These are phyloP conservation scores for Eupelmus urozonus DNA, from an alignment of 2,888 invertebrate species.

Conservation along the genomic window DNA sequence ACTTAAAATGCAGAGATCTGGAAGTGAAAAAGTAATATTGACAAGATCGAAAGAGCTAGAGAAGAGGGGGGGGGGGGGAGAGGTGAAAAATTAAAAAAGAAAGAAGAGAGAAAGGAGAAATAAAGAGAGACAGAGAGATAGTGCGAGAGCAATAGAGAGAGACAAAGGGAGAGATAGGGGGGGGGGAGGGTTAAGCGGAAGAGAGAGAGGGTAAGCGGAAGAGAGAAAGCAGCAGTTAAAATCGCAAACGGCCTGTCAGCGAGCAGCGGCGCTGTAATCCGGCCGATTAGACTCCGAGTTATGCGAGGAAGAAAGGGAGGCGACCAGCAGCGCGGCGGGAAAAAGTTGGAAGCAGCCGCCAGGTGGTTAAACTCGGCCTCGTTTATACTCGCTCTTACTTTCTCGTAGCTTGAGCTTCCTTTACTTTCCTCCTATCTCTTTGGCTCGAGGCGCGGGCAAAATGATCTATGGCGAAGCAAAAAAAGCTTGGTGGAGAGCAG, in stretches of 20 bases:
- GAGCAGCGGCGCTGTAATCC: slow-evolving; percentile 48
- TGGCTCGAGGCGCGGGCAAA: slow-evolving; percentile 16
- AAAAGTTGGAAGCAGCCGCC: slow-evolving; percentile 44
- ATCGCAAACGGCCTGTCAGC: slow-evolving; percentile 57
- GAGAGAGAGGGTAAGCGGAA: no score
- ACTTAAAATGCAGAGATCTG: no score
- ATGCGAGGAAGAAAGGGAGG: slow-evolving; percentile 27
- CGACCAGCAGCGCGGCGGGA: background rate
- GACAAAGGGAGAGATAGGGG: background rate
- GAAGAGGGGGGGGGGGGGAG: no score
- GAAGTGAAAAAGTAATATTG: no score
- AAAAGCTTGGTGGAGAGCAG: background rate
- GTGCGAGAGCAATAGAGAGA: no score
- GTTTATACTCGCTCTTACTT: slow-evolving; percentile 23
- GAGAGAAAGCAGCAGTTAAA: slow-evolving; percentile 43
- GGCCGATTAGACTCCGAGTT: slow-evolving; percentile 56
- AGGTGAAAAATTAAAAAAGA: no score
- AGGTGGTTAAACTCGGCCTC: slow-evolving; percentile 53
- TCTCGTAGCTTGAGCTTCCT: background rate
- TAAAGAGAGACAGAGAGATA: no score
- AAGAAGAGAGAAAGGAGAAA: no score
- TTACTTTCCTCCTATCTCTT: slow-evolving; percentile 32
- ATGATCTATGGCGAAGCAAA: slow-evolving; percentile 38
- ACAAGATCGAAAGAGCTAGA: no score
- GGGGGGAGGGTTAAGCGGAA: no score